Percentiles rank a stretch among this genome's conserved stretches.
Conservation (phyloP, 2,113 vertebrate genomes). For the Oenanthe oenanthe region DNA sequence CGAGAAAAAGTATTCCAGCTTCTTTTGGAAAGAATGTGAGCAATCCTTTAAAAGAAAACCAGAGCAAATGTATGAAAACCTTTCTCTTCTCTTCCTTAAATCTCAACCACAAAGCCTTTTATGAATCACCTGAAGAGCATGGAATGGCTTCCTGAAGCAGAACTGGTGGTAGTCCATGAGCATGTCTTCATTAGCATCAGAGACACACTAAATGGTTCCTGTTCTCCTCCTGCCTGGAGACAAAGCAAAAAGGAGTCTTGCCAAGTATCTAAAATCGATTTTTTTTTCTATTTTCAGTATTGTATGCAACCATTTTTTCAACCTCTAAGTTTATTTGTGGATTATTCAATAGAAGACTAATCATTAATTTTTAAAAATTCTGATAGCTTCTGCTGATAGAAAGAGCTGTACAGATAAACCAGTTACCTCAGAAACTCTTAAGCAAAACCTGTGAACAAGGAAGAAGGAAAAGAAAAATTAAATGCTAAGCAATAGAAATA, state of each 20-base stretch:
- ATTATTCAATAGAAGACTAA: not conserved
- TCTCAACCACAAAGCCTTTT: not conserved
- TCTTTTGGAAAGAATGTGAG: not conserved
- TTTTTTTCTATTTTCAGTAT: not conserved
- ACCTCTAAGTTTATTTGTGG: not conserved
- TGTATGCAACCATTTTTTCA: not conserved
- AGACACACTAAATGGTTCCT: not conserved
- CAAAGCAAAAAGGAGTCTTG: not conserved
- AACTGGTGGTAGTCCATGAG: not conserved
- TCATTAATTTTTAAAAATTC: not conserved
- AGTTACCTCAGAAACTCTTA: not conserved
- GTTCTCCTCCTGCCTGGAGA: not conserved
- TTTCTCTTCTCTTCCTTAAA: not conserved
- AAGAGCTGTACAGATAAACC: not conserved
- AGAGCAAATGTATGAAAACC: not conserved
- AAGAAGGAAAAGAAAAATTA: not conserved
- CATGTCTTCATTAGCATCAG: not conserved
- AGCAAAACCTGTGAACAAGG: not conserved
- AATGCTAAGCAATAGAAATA: not conserved
- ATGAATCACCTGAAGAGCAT: not conserved
- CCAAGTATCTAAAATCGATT: not conserved
- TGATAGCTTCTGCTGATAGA: not conserved
- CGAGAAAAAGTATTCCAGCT: not conserved
- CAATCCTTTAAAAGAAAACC: conserved; percentile 4
- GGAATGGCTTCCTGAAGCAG: not conserved